These are phyloP conservation scores for Halcyon senegalensis DNA, from an alignment of 2,113 vertebrate genomes.

Conservation along the genomic window DNA sequence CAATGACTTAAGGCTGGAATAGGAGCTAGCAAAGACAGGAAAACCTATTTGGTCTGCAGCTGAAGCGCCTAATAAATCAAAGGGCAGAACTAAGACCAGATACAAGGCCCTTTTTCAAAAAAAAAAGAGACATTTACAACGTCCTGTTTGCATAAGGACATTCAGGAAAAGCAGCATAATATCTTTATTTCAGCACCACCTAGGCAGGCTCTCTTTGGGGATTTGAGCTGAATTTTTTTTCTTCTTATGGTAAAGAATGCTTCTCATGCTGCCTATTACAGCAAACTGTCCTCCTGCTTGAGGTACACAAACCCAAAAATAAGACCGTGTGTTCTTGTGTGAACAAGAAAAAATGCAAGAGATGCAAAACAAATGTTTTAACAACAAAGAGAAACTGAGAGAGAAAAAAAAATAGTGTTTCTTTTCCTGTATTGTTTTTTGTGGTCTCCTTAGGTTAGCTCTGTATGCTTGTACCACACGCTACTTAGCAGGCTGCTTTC, in stretches of 20 bases:
- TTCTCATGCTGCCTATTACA: not conserved
- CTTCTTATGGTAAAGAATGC: not conserved
- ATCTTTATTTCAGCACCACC: constrained; percentile 60
- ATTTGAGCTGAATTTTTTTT: not conserved
- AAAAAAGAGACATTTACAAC: constrained; percentile 64
- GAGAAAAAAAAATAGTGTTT: not conserved
- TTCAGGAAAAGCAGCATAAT: constrained; percentile 61
- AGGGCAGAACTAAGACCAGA: constrained; percentile 58
- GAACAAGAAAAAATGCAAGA: no score
- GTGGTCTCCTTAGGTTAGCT: not conserved
- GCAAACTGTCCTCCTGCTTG: constrained; percentile 11
- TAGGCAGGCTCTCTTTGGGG: not conserved
- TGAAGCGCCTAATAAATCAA: constrained; percentile 75
- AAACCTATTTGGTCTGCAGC: constrained; percentile 71
- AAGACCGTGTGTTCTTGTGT: not conserved
- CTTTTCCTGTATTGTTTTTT: not conserved
- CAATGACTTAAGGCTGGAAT: constrained; percentile 47
- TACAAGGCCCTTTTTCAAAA: constrained; percentile 67
- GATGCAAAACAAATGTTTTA: not conserved
- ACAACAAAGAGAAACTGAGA: not conserved
- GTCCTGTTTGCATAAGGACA: constrained; percentile 73
- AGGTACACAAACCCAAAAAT: not conserved
- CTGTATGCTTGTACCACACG: not conserved
- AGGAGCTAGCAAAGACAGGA: constrained; percentile 69
- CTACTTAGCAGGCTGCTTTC: not conserved